Conservation (phyloP, 2,113 vertebrate genomes). For the Archocentrus centrarchus region DNA sequence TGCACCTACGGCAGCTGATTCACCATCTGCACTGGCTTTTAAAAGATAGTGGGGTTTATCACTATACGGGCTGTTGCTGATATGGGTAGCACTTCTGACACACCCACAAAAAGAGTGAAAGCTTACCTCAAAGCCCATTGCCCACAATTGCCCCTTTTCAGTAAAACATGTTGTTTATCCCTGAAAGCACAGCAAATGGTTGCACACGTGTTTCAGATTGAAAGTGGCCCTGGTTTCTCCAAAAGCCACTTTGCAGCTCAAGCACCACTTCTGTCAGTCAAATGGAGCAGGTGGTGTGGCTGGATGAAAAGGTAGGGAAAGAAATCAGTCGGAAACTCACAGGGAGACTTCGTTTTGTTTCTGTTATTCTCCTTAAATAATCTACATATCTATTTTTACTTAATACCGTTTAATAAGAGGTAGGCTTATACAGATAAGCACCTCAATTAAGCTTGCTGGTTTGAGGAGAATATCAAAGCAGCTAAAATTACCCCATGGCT, state of each 20-base stretch:
- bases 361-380: background rate
- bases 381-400: background rate
- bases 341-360: background rate
- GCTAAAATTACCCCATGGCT: background rate
- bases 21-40: background rate
- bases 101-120: background rate
- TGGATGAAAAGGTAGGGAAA: background rate
- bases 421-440: background rate
- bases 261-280: constrained; percentile 1
- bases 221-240: background rate
- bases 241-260: background rate
- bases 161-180: background rate
- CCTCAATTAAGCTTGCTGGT: background rate
- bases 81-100: background rate
- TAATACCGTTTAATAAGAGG: background rate
- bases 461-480: background rate
- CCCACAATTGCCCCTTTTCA: background rate
- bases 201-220: background rate
- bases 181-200: background rate
- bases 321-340: background rate
- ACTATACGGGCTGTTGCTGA: background rate
- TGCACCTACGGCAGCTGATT: background rate
- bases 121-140: background rate
- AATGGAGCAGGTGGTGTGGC: background rate
- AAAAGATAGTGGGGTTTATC: background rate